Conservation (phyloP, 1,140 invertebrate genomes). For the Chionoecetes opilio region DNA sequence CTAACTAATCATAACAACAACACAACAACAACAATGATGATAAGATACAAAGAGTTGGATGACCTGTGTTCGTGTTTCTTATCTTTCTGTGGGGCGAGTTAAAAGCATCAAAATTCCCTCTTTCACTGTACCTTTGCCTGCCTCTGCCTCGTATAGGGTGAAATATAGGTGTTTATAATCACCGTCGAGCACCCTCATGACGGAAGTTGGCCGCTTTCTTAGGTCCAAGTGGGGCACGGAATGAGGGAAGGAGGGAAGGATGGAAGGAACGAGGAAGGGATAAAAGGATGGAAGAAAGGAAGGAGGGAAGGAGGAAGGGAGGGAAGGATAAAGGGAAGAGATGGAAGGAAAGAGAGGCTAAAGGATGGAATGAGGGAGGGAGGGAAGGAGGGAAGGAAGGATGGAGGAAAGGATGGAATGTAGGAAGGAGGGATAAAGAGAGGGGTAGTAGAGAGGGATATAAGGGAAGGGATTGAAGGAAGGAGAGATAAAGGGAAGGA, state of each 20-base stretch:
- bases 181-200: neutral
- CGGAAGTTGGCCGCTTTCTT: neutral
- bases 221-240: neutral
- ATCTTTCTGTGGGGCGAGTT: too few relatives aligned
- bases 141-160: neutral
- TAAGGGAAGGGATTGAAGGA: too few relatives aligned
- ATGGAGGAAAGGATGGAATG: too few relatives aligned
- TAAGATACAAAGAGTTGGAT: too few relatives aligned
- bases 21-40: too few relatives aligned
- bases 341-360: neutral
- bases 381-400: too few relatives aligned
- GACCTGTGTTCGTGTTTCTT: too few relatives aligned
- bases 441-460: neutral
- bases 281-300: neutral
- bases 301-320: neutral
- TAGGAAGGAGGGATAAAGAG: too few relatives aligned
- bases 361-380: neutral
- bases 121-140: too few relatives aligned
- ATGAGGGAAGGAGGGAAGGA: neutral
- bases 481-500: neutral
- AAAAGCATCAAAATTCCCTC: too few relatives aligned
- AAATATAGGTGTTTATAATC: neutral
- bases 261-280: neutral
- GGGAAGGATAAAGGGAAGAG: neutral
- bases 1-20: too few relatives aligned